A percentile compares a stretch with the other conserved stretches of the same genome.
These are phyloP conservation scores for Cyclophora punctaria DNA, from an alignment of 2,888 invertebrate species.

Conservation along the genomic window DNA sequence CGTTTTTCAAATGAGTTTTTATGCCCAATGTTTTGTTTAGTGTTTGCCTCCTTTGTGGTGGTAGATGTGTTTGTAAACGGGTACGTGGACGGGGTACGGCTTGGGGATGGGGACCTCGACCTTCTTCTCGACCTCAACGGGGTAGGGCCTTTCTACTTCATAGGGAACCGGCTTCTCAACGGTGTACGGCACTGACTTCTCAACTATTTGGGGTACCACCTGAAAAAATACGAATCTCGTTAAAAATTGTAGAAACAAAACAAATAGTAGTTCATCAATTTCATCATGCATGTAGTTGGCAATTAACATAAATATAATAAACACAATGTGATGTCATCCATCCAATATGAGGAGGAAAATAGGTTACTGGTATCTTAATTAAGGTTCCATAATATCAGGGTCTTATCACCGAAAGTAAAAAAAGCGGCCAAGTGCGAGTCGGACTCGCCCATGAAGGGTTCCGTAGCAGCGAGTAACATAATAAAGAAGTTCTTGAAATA, in stretches of 20 bases:
- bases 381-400: too few species aligned
- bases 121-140: conserved; percentile 83
- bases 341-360: too few species aligned
- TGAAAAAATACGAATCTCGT: conserved; percentile 23
- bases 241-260: not conserved
- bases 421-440: too few species aligned
- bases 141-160: conserved; percentile 83
- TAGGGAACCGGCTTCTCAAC: conserved; percentile 83
- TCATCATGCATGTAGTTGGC: not conserved
- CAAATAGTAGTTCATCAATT: too few species aligned
- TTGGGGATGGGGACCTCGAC: conserved; percentile 81
- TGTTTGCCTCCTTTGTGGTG: conserved; percentile 76
- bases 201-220: conserved; percentile 81
- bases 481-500: too few species aligned
- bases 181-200: conserved; percentile 82
- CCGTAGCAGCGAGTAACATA: too few species aligned
- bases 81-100: conserved; percentile 83
- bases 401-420: too few species aligned
- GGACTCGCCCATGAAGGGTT: too few species aligned
- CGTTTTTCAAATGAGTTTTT: not conserved
- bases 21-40: conserved; percentile 34
- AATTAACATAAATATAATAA: conserved; percentile 1
- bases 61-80: conserved; percentile 83
- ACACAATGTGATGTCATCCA: too few species aligned
- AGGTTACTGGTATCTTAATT: too few species aligned